A percentile compares a stretch with the other conserved stretches of the same genome.
Evolutionary conservation across 2,113 vertebrate genomes (phyloP).

Genomic region (Falcunculus frontatus): DNA sequence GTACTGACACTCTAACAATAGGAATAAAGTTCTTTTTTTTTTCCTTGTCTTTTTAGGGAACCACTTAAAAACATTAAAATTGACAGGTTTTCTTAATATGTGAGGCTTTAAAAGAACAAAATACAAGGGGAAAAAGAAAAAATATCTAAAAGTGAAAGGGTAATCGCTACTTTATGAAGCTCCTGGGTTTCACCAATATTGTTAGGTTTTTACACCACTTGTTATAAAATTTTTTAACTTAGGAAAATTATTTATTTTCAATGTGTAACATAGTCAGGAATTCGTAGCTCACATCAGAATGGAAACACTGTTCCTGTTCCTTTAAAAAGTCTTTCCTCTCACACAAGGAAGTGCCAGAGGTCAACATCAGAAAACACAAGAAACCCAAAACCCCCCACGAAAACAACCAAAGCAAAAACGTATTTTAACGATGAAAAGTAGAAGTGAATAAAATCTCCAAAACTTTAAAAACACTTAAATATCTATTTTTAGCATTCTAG

Average conservation of each 20-base stretch:
- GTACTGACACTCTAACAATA: slow-evolving; percentile 30
- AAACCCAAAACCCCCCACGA: not conserved
- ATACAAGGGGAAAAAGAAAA: not conserved
- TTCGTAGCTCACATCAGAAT: not conserved
- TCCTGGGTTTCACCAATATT: not conserved
- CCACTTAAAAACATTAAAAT: slow-evolving; percentile 2
- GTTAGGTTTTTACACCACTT: not conserved
- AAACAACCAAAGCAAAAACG: not conserved
- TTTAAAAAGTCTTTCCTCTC: not conserved
- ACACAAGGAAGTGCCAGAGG: not conserved
- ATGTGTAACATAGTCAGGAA: not conserved
- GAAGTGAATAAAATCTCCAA: not conserved
- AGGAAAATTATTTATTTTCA: not conserved
- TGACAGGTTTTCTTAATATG: not conserved
- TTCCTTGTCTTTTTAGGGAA: not conserved
- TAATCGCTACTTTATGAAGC: not conserved
- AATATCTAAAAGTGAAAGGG: not conserved
- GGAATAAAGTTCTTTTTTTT: not conserved
- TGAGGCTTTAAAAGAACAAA: slow-evolving; percentile 4
- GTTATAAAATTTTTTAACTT: not conserved
- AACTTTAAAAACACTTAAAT: not conserved
- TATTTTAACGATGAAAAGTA: not conserved
- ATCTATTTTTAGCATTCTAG: not conserved
- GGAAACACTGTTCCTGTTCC: not conserved
- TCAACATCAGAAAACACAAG: not conserved